These are phyloP conservation scores for Parus major DNA, from an alignment of 2,113 vertebrate species.

Conservation along the genomic window DNA sequence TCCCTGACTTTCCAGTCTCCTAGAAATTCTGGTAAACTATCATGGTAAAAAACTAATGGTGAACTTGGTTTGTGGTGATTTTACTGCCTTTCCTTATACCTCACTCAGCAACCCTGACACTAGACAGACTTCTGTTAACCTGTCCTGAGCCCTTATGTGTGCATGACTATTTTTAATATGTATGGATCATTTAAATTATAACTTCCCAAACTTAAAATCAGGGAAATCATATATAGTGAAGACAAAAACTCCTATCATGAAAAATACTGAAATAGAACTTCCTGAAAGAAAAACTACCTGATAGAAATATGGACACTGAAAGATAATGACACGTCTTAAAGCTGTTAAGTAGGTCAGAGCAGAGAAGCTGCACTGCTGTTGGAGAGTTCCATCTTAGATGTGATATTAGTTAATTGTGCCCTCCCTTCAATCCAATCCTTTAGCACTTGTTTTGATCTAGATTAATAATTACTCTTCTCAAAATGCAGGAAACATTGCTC, in stretches of 20 bases:
- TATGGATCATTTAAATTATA: background rate
- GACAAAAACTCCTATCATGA: background rate
- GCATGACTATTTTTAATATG: background rate
- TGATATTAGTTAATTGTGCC: background rate
- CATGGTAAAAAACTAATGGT: background rate
- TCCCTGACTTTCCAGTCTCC: background rate
- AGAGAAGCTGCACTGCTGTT: background rate
- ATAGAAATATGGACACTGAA: background rate
- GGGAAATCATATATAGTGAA: background rate
- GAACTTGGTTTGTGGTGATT: background rate
- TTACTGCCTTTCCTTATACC: background rate
- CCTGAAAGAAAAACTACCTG: background rate
- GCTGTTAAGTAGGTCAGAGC: background rate
- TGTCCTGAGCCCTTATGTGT: background rate
- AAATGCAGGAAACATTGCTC: background rate
- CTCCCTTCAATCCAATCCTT: background rate
- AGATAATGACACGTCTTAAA: background rate
- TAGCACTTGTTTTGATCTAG: background rate
- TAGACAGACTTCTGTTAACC: background rate
- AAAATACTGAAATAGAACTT: background rate
- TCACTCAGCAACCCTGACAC: background rate
- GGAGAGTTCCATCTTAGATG: background rate
- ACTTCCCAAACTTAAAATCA: background rate
- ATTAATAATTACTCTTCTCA: background rate
- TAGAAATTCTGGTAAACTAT: background rate